Evolutionary conservation across 2,888 invertebrate genomes (phyloP), one percentile per base, ranked within the genome.

Genomic region (Ophonus ardosiacus): DNA sequence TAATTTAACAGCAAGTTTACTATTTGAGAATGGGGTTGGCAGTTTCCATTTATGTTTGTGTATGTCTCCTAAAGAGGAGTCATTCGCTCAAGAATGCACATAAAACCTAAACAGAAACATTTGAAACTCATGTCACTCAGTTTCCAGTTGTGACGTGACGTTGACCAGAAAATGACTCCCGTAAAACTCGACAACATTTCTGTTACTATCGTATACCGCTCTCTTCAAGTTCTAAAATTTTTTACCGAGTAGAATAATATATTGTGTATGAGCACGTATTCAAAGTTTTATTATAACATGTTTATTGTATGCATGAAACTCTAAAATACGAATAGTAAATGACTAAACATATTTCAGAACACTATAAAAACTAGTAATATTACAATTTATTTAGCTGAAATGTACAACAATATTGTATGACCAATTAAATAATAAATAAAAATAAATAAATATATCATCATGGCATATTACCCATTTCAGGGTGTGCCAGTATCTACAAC

Each of bases 51-150:
- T 82, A 65, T 51, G 74, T 56, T 18, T 74, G 43, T 74, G 18
- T 74, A 71, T 82, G 81, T 82, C 56, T 68, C 82, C 65, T 43
- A 71, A 82, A 56, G 21, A 68, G 31, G 71, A 56, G 82, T 71
- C 82, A 71, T 82, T 71, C 82, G 57, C 40, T 82, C 71, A 82
- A 71, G 82, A 82, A 82, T 82, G 82, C 71, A 18, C 82, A 71
- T 82, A 82, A 82, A 82, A 82, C 68, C 56, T 31, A 31, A 57
- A 71, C 82, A 80, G 61, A 59, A 59, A 59, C 57, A 82, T 40
- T 82, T 74, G 43, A 74, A 74, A 74, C 74, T 82, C 31, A 82
- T 71, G 82, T 81, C 79, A 38, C 51, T 68, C 68, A 68, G 71
- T 40, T 43, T 15, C 13, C 31, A 40, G 56, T 56, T 57, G 82